Evolutionary conservation across 2,113 vertebrate species (phyloP).

Genomic region (Chaenocephalus aceratus): DNA sequence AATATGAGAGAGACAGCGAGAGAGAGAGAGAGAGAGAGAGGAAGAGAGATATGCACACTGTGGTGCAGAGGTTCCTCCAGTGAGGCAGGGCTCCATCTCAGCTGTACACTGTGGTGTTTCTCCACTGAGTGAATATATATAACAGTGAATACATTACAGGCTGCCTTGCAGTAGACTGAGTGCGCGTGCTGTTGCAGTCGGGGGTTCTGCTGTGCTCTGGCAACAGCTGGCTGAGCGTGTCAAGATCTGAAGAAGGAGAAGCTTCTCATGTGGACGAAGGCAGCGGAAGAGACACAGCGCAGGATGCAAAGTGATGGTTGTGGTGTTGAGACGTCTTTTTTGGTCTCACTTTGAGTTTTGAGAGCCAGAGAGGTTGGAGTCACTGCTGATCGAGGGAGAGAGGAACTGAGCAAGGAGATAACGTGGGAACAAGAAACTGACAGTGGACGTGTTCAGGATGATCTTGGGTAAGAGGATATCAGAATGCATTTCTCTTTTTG

Average conservation of each 20-base stretch:
- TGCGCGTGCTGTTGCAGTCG: slow-evolving; percentile 55
- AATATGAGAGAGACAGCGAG: slow-evolving; percentile 66
- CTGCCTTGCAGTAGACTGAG: slow-evolving; percentile 61
- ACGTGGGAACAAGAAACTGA: slow-evolving; percentile 57
- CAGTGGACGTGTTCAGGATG: slow-evolving; percentile 76
- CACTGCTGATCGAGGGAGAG: slow-evolving; percentile 34
- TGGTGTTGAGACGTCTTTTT: slow-evolving; percentile 45
- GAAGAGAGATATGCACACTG: slow-evolving; percentile 57
- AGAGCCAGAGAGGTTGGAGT: slow-evolving; percentile 55
- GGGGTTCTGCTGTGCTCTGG: slow-evolving; percentile 45
- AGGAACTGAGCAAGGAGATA: slow-evolving; percentile 46
- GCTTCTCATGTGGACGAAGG: slow-evolving; percentile 44
- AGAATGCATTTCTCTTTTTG: slow-evolving; percentile 6
- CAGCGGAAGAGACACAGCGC: not conserved
- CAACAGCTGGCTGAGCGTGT: slow-evolving; percentile 57
- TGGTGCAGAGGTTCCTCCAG: slow-evolving; percentile 76
- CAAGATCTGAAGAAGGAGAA: slow-evolving; percentile 39
- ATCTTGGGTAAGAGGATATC: slow-evolving; percentile 75
- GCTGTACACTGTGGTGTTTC: slow-evolving; percentile 59
- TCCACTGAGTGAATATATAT: slow-evolving; percentile 54
- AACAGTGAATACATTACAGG: slow-evolving; percentile 76
- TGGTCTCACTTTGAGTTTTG: slow-evolving; percentile 48
- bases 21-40: slow-evolving; percentile 38
- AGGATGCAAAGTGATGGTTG: slow-evolving; percentile 58
- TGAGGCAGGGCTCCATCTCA: slow-evolving; percentile 66